These are phyloP conservation scores for Parauchenoglanis punctatus DNA, from an alignment of 2,797 vertebrate species.

Conservation along the genomic window DNA sequence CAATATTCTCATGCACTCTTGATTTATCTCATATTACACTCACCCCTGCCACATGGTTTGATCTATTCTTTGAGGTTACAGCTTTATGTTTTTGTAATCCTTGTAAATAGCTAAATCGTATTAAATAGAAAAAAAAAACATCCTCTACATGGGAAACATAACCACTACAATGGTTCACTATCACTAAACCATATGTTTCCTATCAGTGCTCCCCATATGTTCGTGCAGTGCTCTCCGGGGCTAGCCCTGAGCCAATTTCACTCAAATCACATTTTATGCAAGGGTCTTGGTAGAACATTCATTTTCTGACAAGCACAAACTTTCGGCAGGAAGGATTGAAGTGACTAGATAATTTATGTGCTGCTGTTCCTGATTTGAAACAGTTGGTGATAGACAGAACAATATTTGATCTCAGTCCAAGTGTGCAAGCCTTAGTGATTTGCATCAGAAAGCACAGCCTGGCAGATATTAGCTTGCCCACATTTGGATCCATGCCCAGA, in stretches of 20 bases:
- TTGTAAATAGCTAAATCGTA: neutral
- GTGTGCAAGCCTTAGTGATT: slow-evolving; percentile 22
- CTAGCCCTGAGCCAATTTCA: slow-evolving; percentile 4
- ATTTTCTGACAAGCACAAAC: slow-evolving; percentile 31
- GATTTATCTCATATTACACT: neutral
- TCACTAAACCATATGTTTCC: slow-evolving; percentile 66
- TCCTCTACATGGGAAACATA: slow-evolving; percentile 53
- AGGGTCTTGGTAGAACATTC: slow-evolving; percentile 7
- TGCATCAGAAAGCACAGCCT: neutral
- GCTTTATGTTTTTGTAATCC: neutral
- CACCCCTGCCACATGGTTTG: neutral
- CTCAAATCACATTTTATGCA: slow-evolving; percentile 28
- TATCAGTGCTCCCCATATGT: slow-evolving; percentile 56
- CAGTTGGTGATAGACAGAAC: slow-evolving; percentile 22
- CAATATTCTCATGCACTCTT: neutral
- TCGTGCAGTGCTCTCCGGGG: neutral
- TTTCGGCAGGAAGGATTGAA: slow-evolving; percentile 35
- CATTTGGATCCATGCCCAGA: slow-evolving; percentile 45
- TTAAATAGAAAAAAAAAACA: neutral
- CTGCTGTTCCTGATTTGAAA: slow-evolving; percentile 37
- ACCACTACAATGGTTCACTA: slow-evolving; percentile 53
- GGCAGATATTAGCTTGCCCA: slow-evolving; percentile 38
- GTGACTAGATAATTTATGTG: slow-evolving; percentile 26
- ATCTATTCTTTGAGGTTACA: no score
- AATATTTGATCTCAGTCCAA: slow-evolving; percentile 33